Percentiles rank a stretch among this genome's conserved stretches.
phyloP scores from a whole-genome alignment of 2,113 vertebrate species.

The Jaculus jaculus region DNA sequence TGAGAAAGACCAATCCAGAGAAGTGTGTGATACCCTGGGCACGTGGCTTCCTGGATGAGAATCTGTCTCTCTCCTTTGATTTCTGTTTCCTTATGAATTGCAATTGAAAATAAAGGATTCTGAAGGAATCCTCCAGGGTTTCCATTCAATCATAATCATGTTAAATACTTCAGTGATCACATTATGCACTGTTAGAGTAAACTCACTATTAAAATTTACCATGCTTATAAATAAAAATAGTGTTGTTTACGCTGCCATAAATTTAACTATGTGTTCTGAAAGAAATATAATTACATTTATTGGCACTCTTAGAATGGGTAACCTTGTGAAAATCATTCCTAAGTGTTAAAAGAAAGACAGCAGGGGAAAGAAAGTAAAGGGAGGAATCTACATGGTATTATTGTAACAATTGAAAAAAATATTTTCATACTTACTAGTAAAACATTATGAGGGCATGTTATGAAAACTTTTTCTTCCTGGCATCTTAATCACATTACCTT shows the following conservation, averaged over 20 bases:
- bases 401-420: slow-evolving; percentile 44
- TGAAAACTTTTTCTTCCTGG: slow-evolving; percentile 29
- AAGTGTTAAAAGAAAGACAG: slow-evolving; percentile 52
- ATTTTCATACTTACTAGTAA: slow-evolving; percentile 35
- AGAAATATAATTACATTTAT: slow-evolving; percentile 72
- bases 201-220: slow-evolving; percentile 66
- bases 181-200: slow-evolving; percentile 65
- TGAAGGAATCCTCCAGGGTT: slow-evolving; percentile 46
- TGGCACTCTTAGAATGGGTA: slow-evolving; percentile 53
- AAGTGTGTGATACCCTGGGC: neutral
- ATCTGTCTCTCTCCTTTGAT: neutral
- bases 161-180: slow-evolving; percentile 62
- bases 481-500: neutral
- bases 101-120: neutral
- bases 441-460: slow-evolving; percentile 9
- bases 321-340: slow-evolving; percentile 72
- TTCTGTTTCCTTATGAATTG: neutral
- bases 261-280: slow-evolving; percentile 62
- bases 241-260: slow-evolving; percentile 63
- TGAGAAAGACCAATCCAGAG: neutral
- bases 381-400: slow-evolving; percentile 26
- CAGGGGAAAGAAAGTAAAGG: neutral
- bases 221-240: slow-evolving; percentile 66
- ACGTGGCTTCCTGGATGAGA: neutral
- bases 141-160: slow-evolving; percentile 41